Conservation (phyloP, 1,140 invertebrate genomes). For the Drosophila burlai region DNA sequence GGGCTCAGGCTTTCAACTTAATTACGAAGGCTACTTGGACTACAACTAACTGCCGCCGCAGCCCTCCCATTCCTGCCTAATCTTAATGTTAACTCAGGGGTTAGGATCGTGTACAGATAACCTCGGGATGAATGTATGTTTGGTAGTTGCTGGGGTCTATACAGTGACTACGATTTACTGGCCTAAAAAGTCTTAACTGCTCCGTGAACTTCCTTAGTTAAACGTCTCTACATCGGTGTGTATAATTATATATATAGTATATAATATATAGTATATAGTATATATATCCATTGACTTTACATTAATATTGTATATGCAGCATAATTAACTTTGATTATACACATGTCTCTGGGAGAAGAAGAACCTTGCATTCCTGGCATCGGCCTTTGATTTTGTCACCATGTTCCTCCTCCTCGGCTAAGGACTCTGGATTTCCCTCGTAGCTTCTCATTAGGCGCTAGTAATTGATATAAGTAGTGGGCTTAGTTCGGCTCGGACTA, state of each 20-base stretch:
- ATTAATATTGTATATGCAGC: slow-evolving; percentile 77
- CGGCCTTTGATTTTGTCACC: slow-evolving; percentile 62
- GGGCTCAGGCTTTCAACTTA: slow-evolving; percentile 59
- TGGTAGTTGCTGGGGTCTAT: slow-evolving; percentile 36
- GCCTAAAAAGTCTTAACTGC: slow-evolving; percentile 68
- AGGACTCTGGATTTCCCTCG: slow-evolving; percentile 25
- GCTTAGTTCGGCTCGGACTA: slow-evolving; percentile 42
- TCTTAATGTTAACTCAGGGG: slow-evolving; percentile 72
- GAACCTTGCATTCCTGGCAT: slow-evolving; percentile 12
- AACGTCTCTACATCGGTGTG: slow-evolving; percentile 23
- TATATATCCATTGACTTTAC: slow-evolving; percentile 41
- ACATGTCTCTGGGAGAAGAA: slow-evolving; percentile 41
- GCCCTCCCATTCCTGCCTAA: slow-evolving; percentile 37
- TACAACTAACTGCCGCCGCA: slow-evolving; percentile 44
- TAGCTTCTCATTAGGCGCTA: slow-evolving; percentile 64
- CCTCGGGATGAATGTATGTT: slow-evolving; percentile 31
- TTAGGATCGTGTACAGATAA: slow-evolving; percentile 33
- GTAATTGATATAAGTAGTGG: slow-evolving; percentile 79
- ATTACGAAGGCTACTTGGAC: slow-evolving; percentile 63
- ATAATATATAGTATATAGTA: slow-evolving; percentile 25
- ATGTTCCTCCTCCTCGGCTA: slow-evolving; percentile 32
- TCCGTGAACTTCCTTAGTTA: slow-evolving; percentile 22
- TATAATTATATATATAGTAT: slow-evolving; percentile 17
- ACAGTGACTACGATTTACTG: slow-evolving; percentile 54
- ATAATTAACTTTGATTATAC: slow-evolving; percentile 80